A percentile compares a stretch with the other conserved stretches of the same genome.
Conservation (phyloP, 1,140 invertebrate species). For the Ephestia elutella region DNA sequence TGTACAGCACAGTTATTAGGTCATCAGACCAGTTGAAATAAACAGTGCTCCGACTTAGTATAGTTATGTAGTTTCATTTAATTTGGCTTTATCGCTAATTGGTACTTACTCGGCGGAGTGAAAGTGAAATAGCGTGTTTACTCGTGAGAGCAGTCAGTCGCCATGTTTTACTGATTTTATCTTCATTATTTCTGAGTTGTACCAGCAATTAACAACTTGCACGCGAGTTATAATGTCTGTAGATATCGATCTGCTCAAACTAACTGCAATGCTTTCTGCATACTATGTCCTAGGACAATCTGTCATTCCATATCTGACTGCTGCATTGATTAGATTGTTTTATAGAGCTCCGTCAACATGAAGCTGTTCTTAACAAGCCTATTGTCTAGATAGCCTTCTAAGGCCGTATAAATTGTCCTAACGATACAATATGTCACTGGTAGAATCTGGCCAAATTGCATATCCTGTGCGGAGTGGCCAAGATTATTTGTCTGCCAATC, state of each 20-base stretch:
- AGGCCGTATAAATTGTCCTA: constrained; percentile 24
- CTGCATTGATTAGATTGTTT: constrained; percentile 39
- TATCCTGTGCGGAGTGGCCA: not conserved
- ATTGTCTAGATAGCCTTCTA: constrained; percentile 29
- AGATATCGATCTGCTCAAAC: constrained; percentile 37
- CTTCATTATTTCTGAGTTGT: constrained; percentile 31
- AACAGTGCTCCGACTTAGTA: not conserved
- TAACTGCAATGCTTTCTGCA: constrained; percentile 28
- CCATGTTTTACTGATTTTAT: constrained; percentile 35
- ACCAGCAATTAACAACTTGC: constrained; percentile 33
- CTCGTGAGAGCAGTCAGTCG: constrained; percentile 20
- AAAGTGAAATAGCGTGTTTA: constrained; percentile 35
- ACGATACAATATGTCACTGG: constrained; percentile 13
- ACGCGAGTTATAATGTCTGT: constrained; percentile 33
- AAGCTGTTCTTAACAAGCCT: constrained; percentile 32
- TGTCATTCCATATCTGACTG: constrained; percentile 35
- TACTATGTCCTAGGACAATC: constrained; percentile 27
- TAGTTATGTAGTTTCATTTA: constrained; percentile 14
- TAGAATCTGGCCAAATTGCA: constrained; percentile 17
- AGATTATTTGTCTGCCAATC: constrained; percentile 5
- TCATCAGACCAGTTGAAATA: not conserved
- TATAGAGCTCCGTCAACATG: constrained; percentile 30
- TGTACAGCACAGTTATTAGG: not conserved
- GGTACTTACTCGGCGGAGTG: constrained; percentile 23
- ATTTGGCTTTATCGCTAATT: constrained; percentile 12